Conservation (phyloP, 64 coral and sea anemone species). For the Stichodactyla mertensii region DNA sequence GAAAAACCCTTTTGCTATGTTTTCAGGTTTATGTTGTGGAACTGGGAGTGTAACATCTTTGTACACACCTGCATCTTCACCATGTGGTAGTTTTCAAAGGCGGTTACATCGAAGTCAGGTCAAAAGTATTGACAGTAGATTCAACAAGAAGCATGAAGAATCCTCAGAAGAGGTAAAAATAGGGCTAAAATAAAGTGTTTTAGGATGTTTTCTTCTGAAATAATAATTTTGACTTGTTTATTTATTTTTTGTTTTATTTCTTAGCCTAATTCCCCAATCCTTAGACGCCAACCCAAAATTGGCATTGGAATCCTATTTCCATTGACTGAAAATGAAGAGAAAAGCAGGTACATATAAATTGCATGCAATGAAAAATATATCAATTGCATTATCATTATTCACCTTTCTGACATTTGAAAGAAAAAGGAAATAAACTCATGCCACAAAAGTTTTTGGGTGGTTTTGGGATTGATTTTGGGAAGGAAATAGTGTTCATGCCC, state of each 20-base stretch:
- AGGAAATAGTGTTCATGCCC: too few species aligned
- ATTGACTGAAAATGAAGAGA: slow-evolving; percentile 73
- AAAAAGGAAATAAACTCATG: too few species aligned
- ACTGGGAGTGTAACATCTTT: slow-evolving; percentile 27
- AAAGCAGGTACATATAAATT: slow-evolving; percentile 48
- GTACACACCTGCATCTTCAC: slow-evolving; percentile 54
- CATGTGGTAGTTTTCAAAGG: slow-evolving; percentile 88
- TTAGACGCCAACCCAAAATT: slow-evolving; percentile 80
- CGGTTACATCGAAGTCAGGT: slow-evolving; percentile 71
- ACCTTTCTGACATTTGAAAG: too few species aligned
- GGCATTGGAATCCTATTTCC: slow-evolving; percentile 88
- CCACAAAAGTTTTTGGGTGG: too few species aligned
- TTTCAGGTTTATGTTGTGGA: slow-evolving; percentile 18
- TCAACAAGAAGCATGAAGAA: slow-evolving; percentile 63
- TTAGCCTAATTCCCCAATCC: slow-evolving; percentile 52
- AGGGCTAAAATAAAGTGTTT: not conserved
- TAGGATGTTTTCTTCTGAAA: too few species aligned
- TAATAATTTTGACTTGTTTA: not conserved
- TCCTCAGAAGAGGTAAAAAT: slow-evolving; percentile 68
- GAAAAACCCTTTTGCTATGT: not conserved
- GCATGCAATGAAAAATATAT: not conserved
- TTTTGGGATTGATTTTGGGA: too few species aligned
- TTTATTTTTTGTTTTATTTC: not conserved
- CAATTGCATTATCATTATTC: too few species aligned
- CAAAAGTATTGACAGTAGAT: slow-evolving; percentile 86